These are phyloP conservation scores for Xenotilapia longispinis DNA, from an alignment of 2,113 vertebrate genomes.

Conservation along the genomic window DNA sequence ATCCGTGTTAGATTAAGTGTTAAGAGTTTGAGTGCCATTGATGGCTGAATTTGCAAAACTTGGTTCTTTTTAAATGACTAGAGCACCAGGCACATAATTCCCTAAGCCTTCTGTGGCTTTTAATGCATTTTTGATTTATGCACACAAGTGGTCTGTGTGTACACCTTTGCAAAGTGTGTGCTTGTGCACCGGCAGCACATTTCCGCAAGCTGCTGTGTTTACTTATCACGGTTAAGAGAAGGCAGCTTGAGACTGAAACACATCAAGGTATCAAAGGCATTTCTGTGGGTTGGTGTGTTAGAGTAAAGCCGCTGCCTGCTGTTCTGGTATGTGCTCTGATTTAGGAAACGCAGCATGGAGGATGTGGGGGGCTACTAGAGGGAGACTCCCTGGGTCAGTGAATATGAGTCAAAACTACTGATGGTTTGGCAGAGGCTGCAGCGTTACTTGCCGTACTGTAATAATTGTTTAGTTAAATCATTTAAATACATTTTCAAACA, in stretches of 20 bases:
- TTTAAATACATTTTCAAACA: background rate
- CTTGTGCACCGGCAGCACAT: slow-evolving; percentile 1
- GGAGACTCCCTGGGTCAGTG: slow-evolving; percentile 33
- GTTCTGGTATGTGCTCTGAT: slow-evolving; percentile 68
- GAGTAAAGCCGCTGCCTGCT: slow-evolving; percentile 66
- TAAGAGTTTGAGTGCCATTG: background rate
- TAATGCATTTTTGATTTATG: slow-evolving; percentile 35
- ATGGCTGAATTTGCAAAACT: background rate
- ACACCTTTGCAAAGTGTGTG: background rate
- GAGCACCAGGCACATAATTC: slow-evolving; percentile 33
- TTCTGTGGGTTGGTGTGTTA: slow-evolving; percentile 63
- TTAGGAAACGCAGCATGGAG: slow-evolving; percentile 47
- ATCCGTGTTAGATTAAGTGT: background rate
- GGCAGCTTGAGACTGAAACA: slow-evolving; percentile 53
- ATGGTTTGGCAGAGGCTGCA: background rate
- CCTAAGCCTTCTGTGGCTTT: slow-evolving; percentile 19
- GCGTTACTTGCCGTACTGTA: background rate
- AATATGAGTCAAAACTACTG: slow-evolving; percentile 33
- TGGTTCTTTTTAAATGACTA: background rate
- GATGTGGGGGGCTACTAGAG: slow-evolving; percentile 35
- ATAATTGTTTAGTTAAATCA: background rate
- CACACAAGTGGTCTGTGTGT: slow-evolving; percentile 5
- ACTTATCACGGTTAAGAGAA: slow-evolving; percentile 45
- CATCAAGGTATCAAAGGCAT: slow-evolving; percentile 67
- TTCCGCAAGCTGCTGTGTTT: slow-evolving; percentile 53